phyloP scores from a whole-genome alignment of 2,113 vertebrate genomes.

The Stegostoma tigrinum region DNA sequence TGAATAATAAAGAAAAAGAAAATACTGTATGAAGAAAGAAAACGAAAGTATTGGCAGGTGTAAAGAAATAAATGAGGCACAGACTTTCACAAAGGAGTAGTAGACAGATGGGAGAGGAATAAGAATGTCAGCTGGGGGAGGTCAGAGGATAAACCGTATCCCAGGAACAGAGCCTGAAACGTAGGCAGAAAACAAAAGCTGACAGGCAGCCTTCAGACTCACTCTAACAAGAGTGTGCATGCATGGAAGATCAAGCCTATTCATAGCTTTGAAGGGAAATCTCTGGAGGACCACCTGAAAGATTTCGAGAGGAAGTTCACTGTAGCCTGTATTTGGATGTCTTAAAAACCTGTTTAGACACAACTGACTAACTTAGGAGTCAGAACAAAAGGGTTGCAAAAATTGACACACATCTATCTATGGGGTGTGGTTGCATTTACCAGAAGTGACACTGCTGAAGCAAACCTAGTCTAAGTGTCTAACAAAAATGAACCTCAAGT shows the following conservation, averaged over 20 bases:
- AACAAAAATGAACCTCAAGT: neutral
- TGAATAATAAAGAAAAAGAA: constrained; percentile 15
- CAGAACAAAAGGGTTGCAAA: constrained; percentile 15
- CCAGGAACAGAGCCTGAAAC: constrained; percentile 10
- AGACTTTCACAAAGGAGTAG: neutral
- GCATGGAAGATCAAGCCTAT: constrained; percentile 35
- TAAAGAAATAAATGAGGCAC: constrained; percentile 29
- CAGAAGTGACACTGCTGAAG: neutral
- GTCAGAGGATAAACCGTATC: constrained; percentile 19
- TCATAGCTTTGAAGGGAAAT: constrained; percentile 30
- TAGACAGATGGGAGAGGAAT: constrained; percentile 19
- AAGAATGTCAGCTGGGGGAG: constrained; percentile 20
- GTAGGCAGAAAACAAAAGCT: constrained; percentile 27
- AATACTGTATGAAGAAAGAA: constrained; percentile 4
- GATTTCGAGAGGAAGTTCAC: constrained; percentile 29
- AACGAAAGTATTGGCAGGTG: neutral
- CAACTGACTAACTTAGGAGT: neutral
- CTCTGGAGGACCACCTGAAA: constrained; percentile 34
- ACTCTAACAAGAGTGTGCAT: neutral
- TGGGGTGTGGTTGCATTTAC: neutral
- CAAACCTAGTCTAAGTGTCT: neutral
- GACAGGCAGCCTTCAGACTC: constrained; percentile 27
- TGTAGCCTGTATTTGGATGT: neutral
- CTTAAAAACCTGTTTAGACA: constrained; percentile 24
- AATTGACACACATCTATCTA: neutral